Evolutionary conservation across 1,140 invertebrate genomes (phyloP), one percentile per base, ranked within the genome.

Genomic region (Cydia splendana): DNA sequence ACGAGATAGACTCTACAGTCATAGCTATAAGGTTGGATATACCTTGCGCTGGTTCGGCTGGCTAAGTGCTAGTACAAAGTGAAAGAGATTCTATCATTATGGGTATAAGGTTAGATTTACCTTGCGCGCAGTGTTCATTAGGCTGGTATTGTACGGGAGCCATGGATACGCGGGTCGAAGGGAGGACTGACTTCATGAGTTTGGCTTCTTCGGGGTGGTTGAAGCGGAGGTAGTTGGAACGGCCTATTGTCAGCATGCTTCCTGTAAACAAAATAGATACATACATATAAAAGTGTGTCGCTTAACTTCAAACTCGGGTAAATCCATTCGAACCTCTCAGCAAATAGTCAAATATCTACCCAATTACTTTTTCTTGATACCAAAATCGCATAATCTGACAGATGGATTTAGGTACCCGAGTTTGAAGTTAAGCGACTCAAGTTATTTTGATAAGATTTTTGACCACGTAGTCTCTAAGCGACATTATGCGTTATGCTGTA

Each of bases 121-220:
- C 71, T 81, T 76, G 78, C 7, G 84, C 45, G 71, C 88, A 88
- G 2, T 88, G 87, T 13, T 93, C 92, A 71, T 91, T 91, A 0
- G 84, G 93, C 77, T 79, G 93, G 84, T 95, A 95, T 73, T 93
- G 94, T 78, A 95, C 94, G 0, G 96, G 96, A 18, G 95, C 95
- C 95, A 97, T 97, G 3, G 97, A 97, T 62, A 97, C 96, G 81
- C 97, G 93, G 2, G 95, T 94, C 53, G 96, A 95, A 0, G 96
- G 96, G 53, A 97, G 88, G n/a, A 96, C 95, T 0, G 96, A 96
- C 91, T 96, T 97, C 93, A 98, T 96, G 76, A 97, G 94, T 84
- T 96, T 95, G 1, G 97, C 97, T 88, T 98, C 97, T 67, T 96
- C 96, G 0, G 97, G 97, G 92, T 98, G 97, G 88, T 98, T 98